Percentiles rank a stretch among this genome's conserved stretches.
phyloP scores from a whole-genome alignment of 1,140 invertebrate genomes.

The Xylocopa sonorina region DNA sequence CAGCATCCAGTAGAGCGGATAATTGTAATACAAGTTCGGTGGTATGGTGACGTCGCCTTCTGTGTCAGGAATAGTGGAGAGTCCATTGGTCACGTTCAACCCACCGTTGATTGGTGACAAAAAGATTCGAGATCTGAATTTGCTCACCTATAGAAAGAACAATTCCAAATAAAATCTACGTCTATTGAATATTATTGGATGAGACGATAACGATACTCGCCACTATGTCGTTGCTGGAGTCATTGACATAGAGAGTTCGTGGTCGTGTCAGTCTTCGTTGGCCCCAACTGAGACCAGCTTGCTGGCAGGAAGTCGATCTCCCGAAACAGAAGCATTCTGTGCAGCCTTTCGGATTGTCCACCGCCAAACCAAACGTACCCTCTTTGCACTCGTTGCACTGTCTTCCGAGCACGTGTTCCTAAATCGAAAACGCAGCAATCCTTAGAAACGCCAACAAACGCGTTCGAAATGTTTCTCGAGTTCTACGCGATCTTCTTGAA shows the following conservation, averaged over 20 bases:
- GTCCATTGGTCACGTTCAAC: slow-evolving; percentile 84
- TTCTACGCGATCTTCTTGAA: too few relatives aligned
- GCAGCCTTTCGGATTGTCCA: slow-evolving; percentile 89
- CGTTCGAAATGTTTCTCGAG: too few relatives aligned
- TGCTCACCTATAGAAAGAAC: slow-evolving; percentile 70
- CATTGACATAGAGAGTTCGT: slow-evolving; percentile 83
- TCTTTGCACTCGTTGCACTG: slow-evolving; percentile 93
- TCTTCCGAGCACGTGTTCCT: slow-evolving; percentile 90
- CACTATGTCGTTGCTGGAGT: slow-evolving; percentile 80
- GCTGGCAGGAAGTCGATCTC: slow-evolving; percentile 88
- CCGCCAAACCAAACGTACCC: slow-evolving; percentile 91
- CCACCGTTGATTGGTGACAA: slow-evolving; percentile 74
- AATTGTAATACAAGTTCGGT: slow-evolving; percentile 85
- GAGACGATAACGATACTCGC: slow-evolving; percentile 76
- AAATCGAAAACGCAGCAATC: neutral
- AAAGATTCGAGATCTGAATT: slow-evolving; percentile 71
- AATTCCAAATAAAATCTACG: too few relatives aligned
- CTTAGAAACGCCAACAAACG: neutral
- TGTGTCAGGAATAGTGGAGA: slow-evolving; percentile 86
- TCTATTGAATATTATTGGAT: too few relatives aligned
- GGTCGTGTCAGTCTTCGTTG: slow-evolving; percentile 85
- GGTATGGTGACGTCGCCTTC: slow-evolving; percentile 86
- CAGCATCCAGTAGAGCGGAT: slow-evolving; percentile 93
- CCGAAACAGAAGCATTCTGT: slow-evolving; percentile 96
- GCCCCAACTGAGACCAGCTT: slow-evolving; percentile 90